These are phyloP conservation scores for Dasypolia templi DNA, from an alignment of 2,888 invertebrate species.

Conservation along the genomic window DNA sequence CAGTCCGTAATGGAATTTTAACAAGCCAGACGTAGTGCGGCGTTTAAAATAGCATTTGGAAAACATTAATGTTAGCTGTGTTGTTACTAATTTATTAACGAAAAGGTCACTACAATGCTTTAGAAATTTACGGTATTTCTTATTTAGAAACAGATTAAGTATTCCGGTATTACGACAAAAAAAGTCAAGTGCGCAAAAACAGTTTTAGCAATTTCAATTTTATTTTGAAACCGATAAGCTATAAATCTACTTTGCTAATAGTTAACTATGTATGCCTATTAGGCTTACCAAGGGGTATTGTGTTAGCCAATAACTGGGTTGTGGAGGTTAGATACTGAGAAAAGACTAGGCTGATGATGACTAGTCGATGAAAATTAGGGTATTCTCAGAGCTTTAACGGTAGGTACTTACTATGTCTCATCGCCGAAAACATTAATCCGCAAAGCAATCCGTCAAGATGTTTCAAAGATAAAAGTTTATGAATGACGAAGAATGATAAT, in stretches of 20 bases:
- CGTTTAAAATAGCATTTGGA: slow-evolving; percentile 18
- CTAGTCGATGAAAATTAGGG: too few species aligned
- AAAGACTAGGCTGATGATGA: too few species aligned
- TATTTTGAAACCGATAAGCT: neutral
- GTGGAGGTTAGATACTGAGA: too few species aligned
- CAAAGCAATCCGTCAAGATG: slow-evolving; percentile 17
- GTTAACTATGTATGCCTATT: neutral
- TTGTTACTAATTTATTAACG: slow-evolving; percentile 7
- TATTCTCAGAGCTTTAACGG: too few species aligned
- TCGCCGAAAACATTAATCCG: slow-evolving; percentile 2
- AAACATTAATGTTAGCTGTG: slow-evolving; percentile 1
- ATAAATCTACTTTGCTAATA: too few species aligned
- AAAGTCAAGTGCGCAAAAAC: neutral
- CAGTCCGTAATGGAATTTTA: slow-evolving; percentile 24
- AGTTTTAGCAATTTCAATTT: neutral
- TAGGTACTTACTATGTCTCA: too few species aligned
- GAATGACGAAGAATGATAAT: slow-evolving; percentile 19
- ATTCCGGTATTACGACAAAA: neutral
- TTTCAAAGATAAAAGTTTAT: slow-evolving; percentile 17
- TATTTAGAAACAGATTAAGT: neutral
- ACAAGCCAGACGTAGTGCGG: slow-evolving; percentile 7
- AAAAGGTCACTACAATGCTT: neutral
- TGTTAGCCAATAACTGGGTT: too few species aligned
- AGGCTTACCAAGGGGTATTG: too few species aligned
- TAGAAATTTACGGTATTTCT: neutral